Evolutionary conservation across 1,140 invertebrate genomes (phyloP).

Genomic region (Conus ventricosus): DNA sequence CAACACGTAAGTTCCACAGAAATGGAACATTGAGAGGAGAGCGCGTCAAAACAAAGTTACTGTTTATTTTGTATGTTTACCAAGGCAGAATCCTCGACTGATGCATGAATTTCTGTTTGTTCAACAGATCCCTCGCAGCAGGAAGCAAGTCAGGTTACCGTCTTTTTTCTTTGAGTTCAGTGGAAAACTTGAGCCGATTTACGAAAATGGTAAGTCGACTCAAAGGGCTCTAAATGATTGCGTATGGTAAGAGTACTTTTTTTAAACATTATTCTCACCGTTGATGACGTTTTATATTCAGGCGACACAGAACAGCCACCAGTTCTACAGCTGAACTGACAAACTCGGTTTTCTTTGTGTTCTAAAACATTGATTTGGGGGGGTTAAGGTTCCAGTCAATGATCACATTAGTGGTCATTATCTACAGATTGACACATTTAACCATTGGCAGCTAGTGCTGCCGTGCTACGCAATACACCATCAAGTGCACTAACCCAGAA

Average conservation of each 20-base stretch:
- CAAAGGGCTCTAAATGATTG: too few relatives aligned
- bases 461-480: too few relatives aligned
- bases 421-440: too few relatives aligned
- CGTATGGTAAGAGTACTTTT: neutral
- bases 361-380: too few relatives aligned
- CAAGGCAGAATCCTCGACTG: neutral
- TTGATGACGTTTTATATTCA: too few relatives aligned
- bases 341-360: too few relatives aligned
- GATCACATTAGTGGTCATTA: too few relatives aligned
- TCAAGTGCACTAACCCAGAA: too few relatives aligned
- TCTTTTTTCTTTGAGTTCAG: constrained; percentile 88
- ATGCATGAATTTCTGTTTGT: constrained; percentile 31
- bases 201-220: constrained; percentile 81
- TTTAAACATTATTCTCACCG: neutral
- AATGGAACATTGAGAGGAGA: neutral
- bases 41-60: neutral
- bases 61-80: neutral
- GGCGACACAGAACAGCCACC: too few relatives aligned
- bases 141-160: constrained; percentile 92
- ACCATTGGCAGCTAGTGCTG: too few relatives aligned
- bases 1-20: constrained; percentile 87
- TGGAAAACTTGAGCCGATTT: constrained; percentile 92
- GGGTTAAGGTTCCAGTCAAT: too few relatives aligned
- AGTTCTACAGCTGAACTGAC: too few relatives aligned
- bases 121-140: constrained; percentile 89